Percentiles rank a stretch among this genome's conserved stretches.
Evolutionary conservation across 1,140 invertebrate species (phyloP).

Genomic region (Zaprionus gabonicus): DNA sequence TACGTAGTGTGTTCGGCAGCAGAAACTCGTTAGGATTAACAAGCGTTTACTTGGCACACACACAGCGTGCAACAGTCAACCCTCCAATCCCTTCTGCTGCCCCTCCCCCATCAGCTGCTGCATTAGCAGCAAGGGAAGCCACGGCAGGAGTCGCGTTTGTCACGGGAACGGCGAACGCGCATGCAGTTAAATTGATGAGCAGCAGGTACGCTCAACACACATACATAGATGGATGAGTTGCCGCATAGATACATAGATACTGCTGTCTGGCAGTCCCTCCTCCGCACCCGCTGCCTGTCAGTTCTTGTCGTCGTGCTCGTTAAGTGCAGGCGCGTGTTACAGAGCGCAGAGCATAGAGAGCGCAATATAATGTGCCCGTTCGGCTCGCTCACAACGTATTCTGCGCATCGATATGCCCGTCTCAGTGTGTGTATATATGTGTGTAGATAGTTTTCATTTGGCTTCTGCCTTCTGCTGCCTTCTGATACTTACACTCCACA

Average conservation of each 20-base stretch:
- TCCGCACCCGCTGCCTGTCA: background rate
- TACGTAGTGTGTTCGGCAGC: slow-evolving; percentile 18
- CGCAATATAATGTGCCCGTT: slow-evolving; percentile 60
- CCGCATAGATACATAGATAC: slow-evolving; percentile 46
- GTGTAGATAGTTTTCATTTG: slow-evolving; percentile 20
- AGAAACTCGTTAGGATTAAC: slow-evolving; percentile 82
- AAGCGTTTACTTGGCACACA: slow-evolving; percentile 77
- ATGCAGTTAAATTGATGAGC: slow-evolving; percentile 81
- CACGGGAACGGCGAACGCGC: slow-evolving; percentile 60
- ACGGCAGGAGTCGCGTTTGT: slow-evolving; percentile 61
- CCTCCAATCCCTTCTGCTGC: slow-evolving; percentile 40
- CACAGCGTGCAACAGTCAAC: slow-evolving; percentile 66
- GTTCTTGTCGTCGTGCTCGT: slow-evolving; percentile 54
- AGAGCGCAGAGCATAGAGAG: slow-evolving; percentile 21
- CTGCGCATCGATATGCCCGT: background rate
- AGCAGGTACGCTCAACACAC: slow-evolving; percentile 53
- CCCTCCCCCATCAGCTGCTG: slow-evolving; percentile 57
- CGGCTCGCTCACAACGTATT: background rate
- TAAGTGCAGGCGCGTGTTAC: slow-evolving; percentile 76
- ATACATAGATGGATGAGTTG: slow-evolving; percentile 52
- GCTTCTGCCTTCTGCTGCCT: slow-evolving; percentile 6
- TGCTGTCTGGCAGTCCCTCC: background rate
- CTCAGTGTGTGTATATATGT: background rate
- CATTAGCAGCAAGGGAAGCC: slow-evolving; percentile 64
- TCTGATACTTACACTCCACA: slow-evolving; percentile 92